phyloP scores from a whole-genome alignment of 2,888 invertebrate species.

The Andricus curvator region DNA sequence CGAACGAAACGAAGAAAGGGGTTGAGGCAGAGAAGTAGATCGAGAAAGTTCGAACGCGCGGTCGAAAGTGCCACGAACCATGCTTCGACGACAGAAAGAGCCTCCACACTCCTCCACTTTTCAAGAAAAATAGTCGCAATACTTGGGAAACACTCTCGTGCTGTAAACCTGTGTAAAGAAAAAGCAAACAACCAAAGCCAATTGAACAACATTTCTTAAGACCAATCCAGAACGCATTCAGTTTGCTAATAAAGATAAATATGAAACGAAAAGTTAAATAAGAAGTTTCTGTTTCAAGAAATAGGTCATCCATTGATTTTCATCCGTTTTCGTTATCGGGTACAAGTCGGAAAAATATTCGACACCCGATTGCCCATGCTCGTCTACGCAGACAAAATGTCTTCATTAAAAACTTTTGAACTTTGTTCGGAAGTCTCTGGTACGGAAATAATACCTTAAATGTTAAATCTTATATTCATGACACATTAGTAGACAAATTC shows the following conservation, averaged over 20 bases:
- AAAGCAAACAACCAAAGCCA: slow-evolving; percentile 30
- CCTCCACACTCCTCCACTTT: slow-evolving; percentile 5
- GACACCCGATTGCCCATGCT: too few species aligned
- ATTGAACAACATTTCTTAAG: slow-evolving; percentile 23
- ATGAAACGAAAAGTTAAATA: background rate
- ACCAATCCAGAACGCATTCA: background rate
- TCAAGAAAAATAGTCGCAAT: slow-evolving; percentile 32
- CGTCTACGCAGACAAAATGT: too few species aligned
- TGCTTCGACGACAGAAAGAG: slow-evolving; percentile 45
- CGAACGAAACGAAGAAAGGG: slow-evolving; percentile 31
- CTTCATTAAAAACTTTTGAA: too few species aligned
- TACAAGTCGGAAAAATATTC: too few species aligned
- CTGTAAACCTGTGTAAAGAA: slow-evolving; percentile 28
- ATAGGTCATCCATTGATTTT: too few species aligned
- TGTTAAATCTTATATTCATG: too few species aligned
- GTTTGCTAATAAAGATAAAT: background rate
- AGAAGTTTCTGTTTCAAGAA: too few species aligned
- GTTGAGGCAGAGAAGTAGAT: slow-evolving; percentile 40
- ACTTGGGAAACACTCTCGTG: slow-evolving; percentile 33
- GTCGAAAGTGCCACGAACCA: slow-evolving; percentile 44
- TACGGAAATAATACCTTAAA: too few species aligned
- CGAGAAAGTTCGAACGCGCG: slow-evolving; percentile 31
- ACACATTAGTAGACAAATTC: too few species aligned
- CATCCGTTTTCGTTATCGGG: too few species aligned
- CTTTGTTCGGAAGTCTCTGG: too few species aligned